Base-by-base conservation (phyloP, 23 tunicate genomes). In the Corella eumyota region DNA sequence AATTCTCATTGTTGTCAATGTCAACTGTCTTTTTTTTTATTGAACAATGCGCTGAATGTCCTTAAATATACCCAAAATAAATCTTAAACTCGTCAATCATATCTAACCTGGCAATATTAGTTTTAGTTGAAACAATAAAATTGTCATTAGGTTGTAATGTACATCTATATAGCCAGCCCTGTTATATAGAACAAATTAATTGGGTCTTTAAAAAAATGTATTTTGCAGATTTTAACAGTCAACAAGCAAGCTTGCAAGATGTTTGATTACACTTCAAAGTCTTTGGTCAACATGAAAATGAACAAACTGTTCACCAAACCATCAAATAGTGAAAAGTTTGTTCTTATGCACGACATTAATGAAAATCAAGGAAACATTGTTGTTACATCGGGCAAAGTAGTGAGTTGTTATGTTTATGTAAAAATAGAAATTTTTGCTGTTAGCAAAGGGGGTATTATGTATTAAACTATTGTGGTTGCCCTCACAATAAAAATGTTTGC, bases 361-460 rank as follows among this genome's bases (percentile, higher is more conserved):
- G 60, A 65, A 11, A 20, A 6, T 1, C 25, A 66, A 36, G 82
- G 82, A 31, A 66, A 66, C 23, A 45, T 75, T 3, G 48, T 69
- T 9, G 59, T 59, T 11, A 32, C 55, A 3, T 75, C 72, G n/a
- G 82, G 82, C 21, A 75, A 75, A 56, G 72, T 75, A 61, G 82
- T 75, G 30, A 13, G 68, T 72, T 40, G 5, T 2, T 26, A 3
- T 45, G n/a, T n/a, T n/a, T n/a, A n/a, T n/a, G n/a, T n/a, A n/a
- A n/a, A n/a, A n/a, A n/a, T n/a, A n/a, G n/a, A n/a, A n/a, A n/a
- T n/a, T n/a, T n/a, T n/a, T n/a, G n/a, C n/a, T n/a, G n/a, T n/a
- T n/a, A n/a, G n/a, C n/a, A n/a, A n/a, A n/a, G n/a, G n/a, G n/a
- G n/a, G n/a, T n/a, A n/a, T n/a, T n/a, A n/a, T n/a, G n/a, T n/a